Conservation (phyloP, 2,797 vertebrate genomes). For the Trichosurus vulpecula region DNA sequence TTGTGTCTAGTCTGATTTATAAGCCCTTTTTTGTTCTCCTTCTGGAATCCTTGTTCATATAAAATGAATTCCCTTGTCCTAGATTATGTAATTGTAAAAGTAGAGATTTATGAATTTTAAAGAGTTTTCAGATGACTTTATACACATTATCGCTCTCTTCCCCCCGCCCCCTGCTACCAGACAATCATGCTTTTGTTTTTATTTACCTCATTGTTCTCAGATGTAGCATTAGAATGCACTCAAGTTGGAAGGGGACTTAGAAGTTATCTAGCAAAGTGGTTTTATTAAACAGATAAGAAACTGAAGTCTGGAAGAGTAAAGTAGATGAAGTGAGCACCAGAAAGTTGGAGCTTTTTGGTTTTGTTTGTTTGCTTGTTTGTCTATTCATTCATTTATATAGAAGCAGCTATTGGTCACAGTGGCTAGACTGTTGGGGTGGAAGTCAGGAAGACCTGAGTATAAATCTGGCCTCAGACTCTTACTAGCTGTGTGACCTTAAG, state of each 20-base stretch:
- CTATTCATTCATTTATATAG: neutral
- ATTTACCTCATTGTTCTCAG: neutral
- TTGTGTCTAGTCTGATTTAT: neutral
- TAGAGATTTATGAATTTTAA: neutral
- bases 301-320: neutral
- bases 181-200: neutral
- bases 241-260: neutral
- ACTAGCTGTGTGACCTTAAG: neutral
- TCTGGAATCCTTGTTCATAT: neutral
- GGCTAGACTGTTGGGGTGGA: neutral
- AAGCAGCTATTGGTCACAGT: neutral
- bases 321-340: neutral
- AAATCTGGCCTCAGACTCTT: neutral
- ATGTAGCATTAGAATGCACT: neutral
- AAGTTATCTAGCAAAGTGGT: neutral
- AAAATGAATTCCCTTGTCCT: neutral
- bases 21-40: neutral
- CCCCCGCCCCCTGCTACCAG: too few species aligned
- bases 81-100: neutral
- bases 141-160: neutral
- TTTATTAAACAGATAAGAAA: neutral
- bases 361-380: neutral
- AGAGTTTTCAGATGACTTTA: constrained; percentile 11
- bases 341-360: neutral
- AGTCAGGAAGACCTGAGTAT: neutral